Percentiles rank a stretch among this genome's conserved stretches.
These are phyloP conservation scores for Onthophagus sagittarius DNA, from an alignment of 2,888 invertebrate species.

Conservation along the genomic window DNA sequence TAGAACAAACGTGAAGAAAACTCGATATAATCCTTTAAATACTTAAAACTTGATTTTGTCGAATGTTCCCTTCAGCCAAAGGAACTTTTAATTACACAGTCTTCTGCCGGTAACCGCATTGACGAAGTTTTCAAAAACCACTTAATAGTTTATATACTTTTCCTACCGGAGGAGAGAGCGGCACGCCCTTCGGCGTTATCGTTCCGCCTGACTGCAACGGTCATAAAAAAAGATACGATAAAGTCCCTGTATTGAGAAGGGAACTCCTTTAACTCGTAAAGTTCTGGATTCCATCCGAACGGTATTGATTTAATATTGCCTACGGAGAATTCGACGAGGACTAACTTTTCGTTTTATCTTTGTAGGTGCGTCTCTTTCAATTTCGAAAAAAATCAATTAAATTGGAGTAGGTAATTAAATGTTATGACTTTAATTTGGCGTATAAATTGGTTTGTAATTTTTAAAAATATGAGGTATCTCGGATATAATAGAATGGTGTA, in stretches of 20 bases:
- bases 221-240: neutral
- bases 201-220: neutral
- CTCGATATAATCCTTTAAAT: neutral
- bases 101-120: constrained; percentile 3
- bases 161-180: neutral
- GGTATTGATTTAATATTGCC: neutral
- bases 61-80: neutral
- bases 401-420: too few relatives aligned
- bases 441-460: too few relatives aligned
- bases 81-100: constrained; percentile 9
- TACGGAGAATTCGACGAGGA: neutral
- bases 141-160: neutral
- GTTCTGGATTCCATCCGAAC: neutral
- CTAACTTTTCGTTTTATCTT: neutral
- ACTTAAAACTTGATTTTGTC: neutral
- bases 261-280: neutral
- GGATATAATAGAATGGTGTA: too few relatives aligned
- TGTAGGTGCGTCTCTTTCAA: neutral
- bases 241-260: neutral
- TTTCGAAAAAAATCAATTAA: neutral
- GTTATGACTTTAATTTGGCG: too few relatives aligned
- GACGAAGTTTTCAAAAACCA: constrained; percentile 6
- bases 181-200: neutral
- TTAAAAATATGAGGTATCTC: too few relatives aligned
- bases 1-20: neutral